Percentiles rank a stretch among this genome's conserved stretches.
These are phyloP conservation scores for Venusia cambrica DNA, from an alignment of 2,888 invertebrate species.

Conservation along the genomic window DNA sequence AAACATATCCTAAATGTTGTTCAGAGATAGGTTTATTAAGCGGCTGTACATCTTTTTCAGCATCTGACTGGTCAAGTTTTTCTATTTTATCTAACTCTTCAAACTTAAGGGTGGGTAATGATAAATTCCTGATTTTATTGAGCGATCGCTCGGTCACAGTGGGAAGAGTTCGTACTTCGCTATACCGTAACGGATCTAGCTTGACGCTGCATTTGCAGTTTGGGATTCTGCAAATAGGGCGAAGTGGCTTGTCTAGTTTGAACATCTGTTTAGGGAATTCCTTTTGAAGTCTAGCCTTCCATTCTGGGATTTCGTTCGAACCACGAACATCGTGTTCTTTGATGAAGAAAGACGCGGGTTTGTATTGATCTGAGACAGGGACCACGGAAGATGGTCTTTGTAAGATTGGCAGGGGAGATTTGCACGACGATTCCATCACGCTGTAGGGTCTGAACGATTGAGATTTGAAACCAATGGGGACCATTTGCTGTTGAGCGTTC, in stretches of 20 bases:
- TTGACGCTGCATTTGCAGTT: conserved; percentile 69
- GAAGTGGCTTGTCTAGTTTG: conserved; percentile 59
- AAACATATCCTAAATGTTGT: conserved; percentile 81
- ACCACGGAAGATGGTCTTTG: conserved; percentile 70
- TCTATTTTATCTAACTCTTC: conserved; percentile 57
- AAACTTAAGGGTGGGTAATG: conserved; percentile 68
- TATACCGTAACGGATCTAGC: conserved; percentile 49
- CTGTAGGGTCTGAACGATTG: conserved; percentile 68
- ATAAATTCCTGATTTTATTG: conserved; percentile 62
- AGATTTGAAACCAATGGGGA: conserved; percentile 45
- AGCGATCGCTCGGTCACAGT: conserved; percentile 57
- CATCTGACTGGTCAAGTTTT: conserved; percentile 47
- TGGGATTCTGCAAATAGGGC: conserved; percentile 65
- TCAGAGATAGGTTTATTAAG: conserved; percentile 72
- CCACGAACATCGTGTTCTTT: conserved; percentile 50
- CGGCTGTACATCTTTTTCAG: conserved; percentile 55
- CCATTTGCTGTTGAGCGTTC: conserved; percentile 34
- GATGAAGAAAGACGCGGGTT: conserved; percentile 66
- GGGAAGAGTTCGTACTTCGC: conserved; percentile 60
- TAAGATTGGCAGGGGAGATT: conserved; percentile 49
- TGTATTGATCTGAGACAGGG: conserved; percentile 68
- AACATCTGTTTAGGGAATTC: conserved; percentile 53
- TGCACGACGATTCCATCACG: conserved; percentile 61
- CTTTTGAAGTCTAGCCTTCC: conserved; percentile 65
- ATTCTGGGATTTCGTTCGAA: conserved; percentile 60